Evolutionary conservation across 2,797 vertebrate genomes (phyloP).

Genomic region (Pogoniulus pusillus): DNA sequence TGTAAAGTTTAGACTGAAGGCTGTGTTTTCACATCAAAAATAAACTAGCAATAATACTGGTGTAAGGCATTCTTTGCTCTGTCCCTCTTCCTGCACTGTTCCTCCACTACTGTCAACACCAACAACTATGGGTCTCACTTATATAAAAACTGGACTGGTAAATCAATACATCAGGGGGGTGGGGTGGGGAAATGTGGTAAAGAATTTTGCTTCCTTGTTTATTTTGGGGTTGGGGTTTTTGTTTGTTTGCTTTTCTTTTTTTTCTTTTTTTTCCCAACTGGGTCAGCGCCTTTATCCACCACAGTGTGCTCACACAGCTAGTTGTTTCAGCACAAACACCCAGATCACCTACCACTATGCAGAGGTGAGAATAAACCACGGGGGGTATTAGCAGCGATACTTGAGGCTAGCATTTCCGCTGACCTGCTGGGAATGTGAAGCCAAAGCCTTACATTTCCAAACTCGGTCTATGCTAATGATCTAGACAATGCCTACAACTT

Average conservation of each 20-base stretch:
- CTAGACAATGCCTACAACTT: neutral
- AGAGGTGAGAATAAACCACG: conserved; percentile 7
- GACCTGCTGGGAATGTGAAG: conserved; percentile 27
- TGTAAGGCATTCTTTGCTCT: fast-evolving
- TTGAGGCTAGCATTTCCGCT: conserved; percentile 27
- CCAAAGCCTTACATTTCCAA: neutral
- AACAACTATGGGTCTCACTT: fast-evolving
- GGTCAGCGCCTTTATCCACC: neutral
- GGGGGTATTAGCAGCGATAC: conserved; percentile 7
- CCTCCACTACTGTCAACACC: neutral
- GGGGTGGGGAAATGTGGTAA: neutral
- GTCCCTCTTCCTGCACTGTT: neutral
- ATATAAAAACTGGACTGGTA: neutral
- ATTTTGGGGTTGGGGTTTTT: fast-evolving
- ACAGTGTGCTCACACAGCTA: neutral
- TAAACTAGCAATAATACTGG: neutral
- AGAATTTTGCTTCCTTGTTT: neutral
- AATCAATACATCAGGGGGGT: neutral
- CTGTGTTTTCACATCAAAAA: neutral
- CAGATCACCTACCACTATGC: neutral
- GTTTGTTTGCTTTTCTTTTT: neutral
- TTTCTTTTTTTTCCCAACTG: neutral
- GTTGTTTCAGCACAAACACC: neutral
- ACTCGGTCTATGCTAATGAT: neutral
- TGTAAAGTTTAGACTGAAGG: neutral